These are phyloP conservation scores for Emydura subglobosa DNA, from an alignment of 2,113 vertebrate genomes.

Conservation along the genomic window DNA sequence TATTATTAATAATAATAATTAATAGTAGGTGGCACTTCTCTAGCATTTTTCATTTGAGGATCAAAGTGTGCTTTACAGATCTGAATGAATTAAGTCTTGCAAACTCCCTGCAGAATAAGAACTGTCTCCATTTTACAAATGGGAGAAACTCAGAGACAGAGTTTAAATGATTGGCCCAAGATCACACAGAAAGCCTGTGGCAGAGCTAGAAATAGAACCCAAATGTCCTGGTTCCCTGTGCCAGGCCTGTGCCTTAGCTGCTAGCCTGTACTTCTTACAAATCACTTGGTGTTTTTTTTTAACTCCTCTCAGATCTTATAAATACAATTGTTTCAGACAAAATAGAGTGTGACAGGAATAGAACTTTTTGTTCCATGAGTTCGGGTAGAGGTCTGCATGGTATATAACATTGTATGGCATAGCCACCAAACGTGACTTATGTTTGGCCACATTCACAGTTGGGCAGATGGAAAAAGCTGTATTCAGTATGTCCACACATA, in stretches of 20 bases:
- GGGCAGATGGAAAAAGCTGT: neutral
- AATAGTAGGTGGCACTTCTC: neutral
- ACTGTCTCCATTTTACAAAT: neutral
- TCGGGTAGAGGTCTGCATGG: neutral
- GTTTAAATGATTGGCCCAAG: neutral
- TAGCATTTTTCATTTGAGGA: constrained; percentile 9
- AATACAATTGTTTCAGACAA: neutral
- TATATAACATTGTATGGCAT: neutral
- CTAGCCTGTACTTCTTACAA: neutral
- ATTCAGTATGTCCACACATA: neutral
- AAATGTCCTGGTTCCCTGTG: neutral
- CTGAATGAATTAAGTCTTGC: neutral
- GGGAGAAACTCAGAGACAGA: neutral
- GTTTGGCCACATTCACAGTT: neutral
- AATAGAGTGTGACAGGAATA: neutral
- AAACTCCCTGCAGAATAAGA: neutral
- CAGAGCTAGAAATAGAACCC: neutral
- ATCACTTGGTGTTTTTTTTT: neutral
- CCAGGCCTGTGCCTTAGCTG: fast-evolving
- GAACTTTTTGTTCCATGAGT: neutral
- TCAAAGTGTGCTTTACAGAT: neutral
- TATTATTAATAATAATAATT: neutral
- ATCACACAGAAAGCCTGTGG: neutral
- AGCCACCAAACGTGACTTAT: neutral
- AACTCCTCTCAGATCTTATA: neutral